Conservation (phyloP, 2,113 vertebrate genomes). For the Promerops cafer region DNA sequence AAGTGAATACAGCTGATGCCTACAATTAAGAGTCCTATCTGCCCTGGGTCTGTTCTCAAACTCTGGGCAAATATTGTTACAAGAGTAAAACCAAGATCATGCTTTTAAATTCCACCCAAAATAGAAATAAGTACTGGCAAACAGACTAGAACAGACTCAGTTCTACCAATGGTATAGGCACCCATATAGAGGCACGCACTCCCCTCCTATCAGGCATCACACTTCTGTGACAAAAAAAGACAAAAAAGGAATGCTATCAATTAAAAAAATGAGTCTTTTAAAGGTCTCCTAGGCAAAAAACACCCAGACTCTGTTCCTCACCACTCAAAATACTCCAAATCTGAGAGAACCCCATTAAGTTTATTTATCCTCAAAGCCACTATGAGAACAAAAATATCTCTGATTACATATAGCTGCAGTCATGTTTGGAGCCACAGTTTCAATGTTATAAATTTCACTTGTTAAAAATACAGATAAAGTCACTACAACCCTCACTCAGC, state of each 20-base stretch:
- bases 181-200: fast-evolving
- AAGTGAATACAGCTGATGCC: neutral
- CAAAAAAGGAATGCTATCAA: neutral
- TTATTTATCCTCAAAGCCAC: neutral
- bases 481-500: neutral
- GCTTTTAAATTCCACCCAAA: neutral
- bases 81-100: neutral
- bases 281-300: neutral
- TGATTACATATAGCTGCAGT: neutral
- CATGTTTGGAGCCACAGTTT: neutral
- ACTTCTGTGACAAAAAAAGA: neutral
- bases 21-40: neutral
- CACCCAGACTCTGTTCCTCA: neutral
- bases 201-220: neutral
- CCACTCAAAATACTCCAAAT: neutral
- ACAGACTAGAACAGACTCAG: neutral
- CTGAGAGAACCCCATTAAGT: neutral
- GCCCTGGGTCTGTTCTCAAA: neutral
- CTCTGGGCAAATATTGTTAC: neutral
- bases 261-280: neutral
- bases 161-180: neutral
- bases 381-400: neutral
- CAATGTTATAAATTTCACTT: neutral
- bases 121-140: neutral
- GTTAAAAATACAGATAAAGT: neutral